Evolutionary conservation across 92 coral and sea anemone species (phyloP), one percentile per base, ranked within the genome.

Genomic region (Epizoanthus scotinus): DNA sequence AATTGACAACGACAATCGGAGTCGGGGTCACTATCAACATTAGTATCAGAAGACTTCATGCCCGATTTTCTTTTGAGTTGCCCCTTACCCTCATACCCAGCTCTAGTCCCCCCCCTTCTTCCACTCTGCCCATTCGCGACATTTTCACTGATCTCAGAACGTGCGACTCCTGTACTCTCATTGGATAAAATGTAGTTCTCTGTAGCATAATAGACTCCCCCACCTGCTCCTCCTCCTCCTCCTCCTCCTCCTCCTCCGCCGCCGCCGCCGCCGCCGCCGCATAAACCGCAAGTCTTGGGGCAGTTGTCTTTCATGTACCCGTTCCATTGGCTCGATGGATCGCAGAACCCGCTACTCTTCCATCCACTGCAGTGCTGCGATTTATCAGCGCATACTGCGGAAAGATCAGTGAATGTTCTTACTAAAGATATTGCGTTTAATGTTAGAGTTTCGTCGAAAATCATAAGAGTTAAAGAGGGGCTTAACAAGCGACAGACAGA

Each of bases 301-400:
- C 98, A 94, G 65, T 92, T 94, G 12, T 1, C 21, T 62, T 94
- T 92, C 98, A 94, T 92, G 87, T 88, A 94, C n/a, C 2, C 3
- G 50, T 92, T 78, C 69, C 79, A 92, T 74, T 84, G 78, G 63
- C 88, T 78, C 19, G 77, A 67, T 1, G 34, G 19, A 1, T 55
- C 87, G 60, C 98, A 94, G 67, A 40, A 94, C 10, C 97, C 97
- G n/a, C 12, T 29, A 2, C 7, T 53, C 24, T 90, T 94, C 98
- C 98, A 94, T 42, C 90, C 84, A 8, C 75, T 0, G 60, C 98
- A 94, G 84, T 88, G 63, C 56, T 56, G 19, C 54, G 81, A 63
- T 79, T 86, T 88, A 79, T 94, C 98, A 8, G 10, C 13, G 61
- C 98, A 94, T 10, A 13, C 90, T 63, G 82, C 75, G 78, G 38